These are phyloP conservation scores for Phyllotreta cruciferae DNA, from an alignment of 2,888 invertebrate species.

Conservation along the genomic window DNA sequence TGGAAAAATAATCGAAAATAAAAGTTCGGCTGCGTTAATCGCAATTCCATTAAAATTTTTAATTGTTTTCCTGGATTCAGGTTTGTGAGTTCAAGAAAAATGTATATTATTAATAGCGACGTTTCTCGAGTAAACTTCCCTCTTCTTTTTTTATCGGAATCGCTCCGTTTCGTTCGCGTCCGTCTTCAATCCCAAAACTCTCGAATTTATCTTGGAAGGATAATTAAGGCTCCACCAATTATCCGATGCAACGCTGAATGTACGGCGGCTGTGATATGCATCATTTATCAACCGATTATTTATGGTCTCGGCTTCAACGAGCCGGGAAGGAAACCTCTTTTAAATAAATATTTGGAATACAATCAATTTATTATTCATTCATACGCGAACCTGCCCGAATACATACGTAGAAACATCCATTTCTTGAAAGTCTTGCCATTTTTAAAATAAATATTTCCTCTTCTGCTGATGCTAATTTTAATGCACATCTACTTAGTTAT, in stretches of 20 bases:
- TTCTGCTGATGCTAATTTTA: no score
- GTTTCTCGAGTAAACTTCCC: slow-evolving; percentile 3
- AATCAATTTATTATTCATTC: no score
- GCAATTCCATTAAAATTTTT: slow-evolving; percentile 13
- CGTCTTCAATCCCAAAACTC: slow-evolving; percentile 15
- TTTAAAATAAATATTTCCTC: no score
- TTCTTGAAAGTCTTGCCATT: no score
- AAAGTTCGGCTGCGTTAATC: neutral
- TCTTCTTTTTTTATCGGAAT: slow-evolving; percentile 13
- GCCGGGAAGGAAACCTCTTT: no score
- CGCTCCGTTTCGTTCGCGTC: slow-evolving; percentile 16
- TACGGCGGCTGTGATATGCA: slow-evolving; percentile 23
- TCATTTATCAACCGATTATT: slow-evolving; percentile 32
- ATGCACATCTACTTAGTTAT: no score
- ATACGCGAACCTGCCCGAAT: no score
- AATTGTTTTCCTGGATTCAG: slow-evolving; percentile 10
- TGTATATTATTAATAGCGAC: slow-evolving; percentile 9
- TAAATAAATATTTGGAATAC: no score
- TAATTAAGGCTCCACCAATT: slow-evolving; percentile 29
- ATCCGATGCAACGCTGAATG: slow-evolving; percentile 25
- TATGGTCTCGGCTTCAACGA: slow-evolving; percentile 21
- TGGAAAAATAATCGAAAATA: slow-evolving; percentile 5
- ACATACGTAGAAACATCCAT: no score
- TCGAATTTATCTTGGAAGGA: slow-evolving; percentile 18
- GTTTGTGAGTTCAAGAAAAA: slow-evolving; percentile 2